Base-by-base conservation (phyloP, 1,140 invertebrate genomes). In the Hormaphis cornu region DNA sequence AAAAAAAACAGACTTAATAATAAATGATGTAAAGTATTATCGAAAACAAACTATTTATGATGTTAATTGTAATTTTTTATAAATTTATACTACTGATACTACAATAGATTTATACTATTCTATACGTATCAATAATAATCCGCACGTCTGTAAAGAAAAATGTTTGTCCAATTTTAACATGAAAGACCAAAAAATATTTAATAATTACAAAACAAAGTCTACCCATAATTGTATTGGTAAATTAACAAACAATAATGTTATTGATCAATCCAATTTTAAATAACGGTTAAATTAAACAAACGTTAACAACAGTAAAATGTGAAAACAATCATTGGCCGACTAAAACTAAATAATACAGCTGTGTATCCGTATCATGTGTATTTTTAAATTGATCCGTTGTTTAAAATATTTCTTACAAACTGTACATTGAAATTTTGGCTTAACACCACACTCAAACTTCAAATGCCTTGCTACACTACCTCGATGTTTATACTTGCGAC, bases 331-430 rank as follows among this genome's bases (percentile, higher is more conserved):
- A 18, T 8, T 35, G 30, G n/a, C 4, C 1, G 14, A 58, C 24
- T 20, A 16, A 37, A 58, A 40, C 54, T 46, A 66, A 42, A 66
- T 35, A 20, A 66, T 66, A 48, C 28, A 66, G 14, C 61, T 66
- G 33, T 70, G 69, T 58, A 56, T 56, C 7, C 52, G 53, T 28
- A 71, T 73, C 75, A 77, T 78, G 69, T 80, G 79, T 20, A 76
- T 75, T 54, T 80, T 80, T 1, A 82, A 71, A 0, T 79, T 79
- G 71, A 86, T 87, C 18, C 86, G 86, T 24, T 88, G 88, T 1
- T 87, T 89, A 74, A 90, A 90, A 12, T 83, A 84, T 53, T 85
- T 71, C 14, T 54, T 70, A 59, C 74, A 75, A 12, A 73, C 58
- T 7, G 59, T 69, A 24, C 74, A 75, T 35, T 72, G 69, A 63